Base-by-base conservation (phyloP, 2,888 invertebrate genomes). In the Dexiosoma caninum region DNA sequence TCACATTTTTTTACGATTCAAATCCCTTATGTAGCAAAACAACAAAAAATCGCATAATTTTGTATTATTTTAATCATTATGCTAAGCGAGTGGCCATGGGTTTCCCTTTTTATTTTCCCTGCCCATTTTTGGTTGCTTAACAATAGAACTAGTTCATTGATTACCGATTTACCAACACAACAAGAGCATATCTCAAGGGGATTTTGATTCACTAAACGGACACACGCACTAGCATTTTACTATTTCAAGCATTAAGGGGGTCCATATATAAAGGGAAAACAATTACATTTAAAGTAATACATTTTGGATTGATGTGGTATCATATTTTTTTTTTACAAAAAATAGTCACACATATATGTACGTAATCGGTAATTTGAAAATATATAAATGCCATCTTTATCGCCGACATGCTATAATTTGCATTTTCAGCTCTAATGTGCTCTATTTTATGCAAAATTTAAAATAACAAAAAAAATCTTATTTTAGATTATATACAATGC, bases 141-240 rank as follows among this genome's bases (percentile, higher is more conserved):
- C 70, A 59, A 71, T 70, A 44, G 59, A 51, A 57, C 72, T 76
- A 53, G 53, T 72, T 83, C 82, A 84, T 84, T 84, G 84, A 84
- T 83, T 84, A 81, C 75, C 84, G 83, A 83, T 84, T 84, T 59
- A 59, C 19, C 35, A 59, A 59, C 2, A 57, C 12, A 57, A 60
- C 51, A 46, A 66, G 53, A 72, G 60, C 62, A 55, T 16, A 69
- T 81, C 81, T 74, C 81, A 69, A 66, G 81, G 77, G 81, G 72
- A 77, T 77, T 77, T 35, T 55, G 30, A 46, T 81, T 71, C 59
- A 32, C 37, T 59, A 79, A 75, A 60, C 37, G 70, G 53, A 60
- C 44, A 60, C 23, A 67, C 42, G 23, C 30, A 57, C 57, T 40
- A 10, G 5, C 16, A 7, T 51, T 51, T 55, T 44, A 44, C 62